Conservation (phyloP, 2,113 vertebrate genomes). For the Xiphophorus maculatus region DNA sequence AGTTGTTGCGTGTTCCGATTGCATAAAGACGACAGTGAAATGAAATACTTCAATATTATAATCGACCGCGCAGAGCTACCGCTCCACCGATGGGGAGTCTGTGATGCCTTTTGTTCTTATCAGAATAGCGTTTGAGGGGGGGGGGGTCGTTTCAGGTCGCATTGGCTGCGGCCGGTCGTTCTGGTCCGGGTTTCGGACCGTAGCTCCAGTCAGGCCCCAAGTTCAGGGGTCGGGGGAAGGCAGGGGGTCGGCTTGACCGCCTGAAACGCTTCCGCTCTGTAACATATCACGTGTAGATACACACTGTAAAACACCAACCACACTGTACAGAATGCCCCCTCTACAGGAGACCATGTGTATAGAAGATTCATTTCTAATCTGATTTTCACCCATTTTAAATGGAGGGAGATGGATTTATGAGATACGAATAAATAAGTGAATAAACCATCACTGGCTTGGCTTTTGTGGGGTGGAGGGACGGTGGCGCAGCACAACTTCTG, state of each 20-base stretch:
- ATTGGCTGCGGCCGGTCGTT: background rate
- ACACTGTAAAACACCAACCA: constrained; percentile 81
- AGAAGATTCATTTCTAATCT: constrained; percentile 78
- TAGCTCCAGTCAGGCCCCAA: too few relatives aligned
- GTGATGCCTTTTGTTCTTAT: constrained; percentile 75
- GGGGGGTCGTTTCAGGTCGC: constrained; percentile 30
- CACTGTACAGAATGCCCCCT: constrained; percentile 77
- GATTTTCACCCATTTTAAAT: constrained; percentile 76
- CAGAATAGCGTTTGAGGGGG: constrained; percentile 28
- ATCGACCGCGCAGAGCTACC: constrained; percentile 56
- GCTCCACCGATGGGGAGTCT: constrained; percentile 68
- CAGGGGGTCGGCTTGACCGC: background rate
- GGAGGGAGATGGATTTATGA: constrained; percentile 75
- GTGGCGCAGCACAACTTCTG: too few relatives aligned
- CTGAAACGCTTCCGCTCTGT: constrained; percentile 59
- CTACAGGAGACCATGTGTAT: constrained; percentile 73
- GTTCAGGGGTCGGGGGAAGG: too few relatives aligned
- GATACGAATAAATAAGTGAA: constrained; percentile 67
- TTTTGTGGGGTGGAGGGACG: background rate
- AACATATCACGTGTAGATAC: constrained; percentile 83
- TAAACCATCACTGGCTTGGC: constrained; percentile 23
- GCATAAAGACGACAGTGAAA: constrained; percentile 63
- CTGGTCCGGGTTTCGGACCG: background rate
- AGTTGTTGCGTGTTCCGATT: constrained; percentile 69
- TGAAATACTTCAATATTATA: constrained; percentile 66